A percentile compares a stretch with the other conserved stretches of the same genome.
These are phyloP conservation scores for Phoxinus dragarum DNA, from an alignment of 2,797 vertebrate genomes.

Conservation along the genomic window DNA sequence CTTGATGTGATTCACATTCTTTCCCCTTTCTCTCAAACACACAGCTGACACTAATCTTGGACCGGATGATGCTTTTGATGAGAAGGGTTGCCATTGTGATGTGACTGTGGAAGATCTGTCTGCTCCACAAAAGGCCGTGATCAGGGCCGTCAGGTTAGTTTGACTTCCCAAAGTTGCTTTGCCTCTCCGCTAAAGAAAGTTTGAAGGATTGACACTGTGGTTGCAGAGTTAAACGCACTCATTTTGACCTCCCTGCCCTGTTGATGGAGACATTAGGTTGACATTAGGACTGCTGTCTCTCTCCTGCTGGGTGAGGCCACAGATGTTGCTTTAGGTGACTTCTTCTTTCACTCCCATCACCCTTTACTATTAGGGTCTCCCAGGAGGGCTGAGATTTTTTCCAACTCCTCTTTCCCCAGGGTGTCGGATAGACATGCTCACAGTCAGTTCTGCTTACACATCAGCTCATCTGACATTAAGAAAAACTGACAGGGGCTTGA, in stretches of 20 bases:
- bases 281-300: not conserved
- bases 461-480: conserved; percentile 49
- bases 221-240: conserved; percentile 3
- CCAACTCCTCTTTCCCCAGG: conserved; percentile 56
- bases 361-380: conserved; percentile 36
- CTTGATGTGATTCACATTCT: not conserved
- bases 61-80: conserved; percentile 90
- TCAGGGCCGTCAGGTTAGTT: conserved; percentile 92
- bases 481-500: conserved; percentile 42
- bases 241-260: conserved; percentile 13
- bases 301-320: conserved; percentile 19
- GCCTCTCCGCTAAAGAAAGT: not conserved
- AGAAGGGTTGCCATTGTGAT: conserved; percentile 94
- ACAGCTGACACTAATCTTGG: conserved; percentile 88
- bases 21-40: not conserved
- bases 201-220: conserved; percentile 15
- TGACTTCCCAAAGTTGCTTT: not conserved
- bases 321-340: conserved; percentile 40
- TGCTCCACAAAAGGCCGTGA: conserved; percentile 92
- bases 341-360: not conserved
- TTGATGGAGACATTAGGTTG: conserved; percentile 6
- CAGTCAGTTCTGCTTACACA: conserved; percentile 51
- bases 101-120: conserved; percentile 95
- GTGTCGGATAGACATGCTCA: conserved; percentile 52
- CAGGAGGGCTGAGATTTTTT: conserved; percentile 46